phyloP scores from a whole-genome alignment of 35 echinoderm and acorn worm species.

The Holothuria glaberrima region DNA sequence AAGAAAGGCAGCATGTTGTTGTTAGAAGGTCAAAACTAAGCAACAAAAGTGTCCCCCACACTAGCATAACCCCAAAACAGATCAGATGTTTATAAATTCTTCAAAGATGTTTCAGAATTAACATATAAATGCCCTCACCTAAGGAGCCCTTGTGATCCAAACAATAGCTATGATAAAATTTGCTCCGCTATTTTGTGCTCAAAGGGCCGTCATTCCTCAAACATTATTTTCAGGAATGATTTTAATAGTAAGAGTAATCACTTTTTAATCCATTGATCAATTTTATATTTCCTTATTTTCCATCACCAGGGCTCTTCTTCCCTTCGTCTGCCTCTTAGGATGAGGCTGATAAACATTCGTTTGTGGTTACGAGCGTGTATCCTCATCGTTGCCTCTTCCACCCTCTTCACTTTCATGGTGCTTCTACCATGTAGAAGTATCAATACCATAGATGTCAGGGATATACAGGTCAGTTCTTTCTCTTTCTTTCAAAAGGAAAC shows the following conservation, averaged over 20 bases:
- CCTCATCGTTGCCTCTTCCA: slow-evolving; percentile 54
- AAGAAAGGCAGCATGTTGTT: too few relatives aligned
- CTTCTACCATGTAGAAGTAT: slow-evolving; percentile 56
- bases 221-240: too few relatives aligned
- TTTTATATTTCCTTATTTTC: not conserved
- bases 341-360: slow-evolving; percentile 54
- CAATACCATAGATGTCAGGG: slow-evolving; percentile 55
- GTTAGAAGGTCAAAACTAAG: too few relatives aligned
- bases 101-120: too few relatives aligned
- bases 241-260: not conserved
- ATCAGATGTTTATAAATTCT: too few relatives aligned
- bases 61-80: too few relatives aligned
- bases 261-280: not conserved
- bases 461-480: slow-evolving; percentile 27
- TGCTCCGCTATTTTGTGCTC: too few relatives aligned
- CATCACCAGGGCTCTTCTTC: slow-evolving; percentile 11
- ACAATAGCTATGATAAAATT: too few relatives aligned
- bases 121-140: too few relatives aligned
- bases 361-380: slow-evolving; percentile 44
- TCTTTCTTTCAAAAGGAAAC: not conserved
- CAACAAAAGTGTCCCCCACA: too few relatives aligned
- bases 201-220: too few relatives aligned
- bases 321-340: slow-evolving; percentile 34
- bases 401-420: slow-evolving; percentile 54
- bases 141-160: too few relatives aligned